Evolutionary conservation across 2,888 invertebrate genomes (phyloP).

Genomic region (Orchestes rusci): DNA sequence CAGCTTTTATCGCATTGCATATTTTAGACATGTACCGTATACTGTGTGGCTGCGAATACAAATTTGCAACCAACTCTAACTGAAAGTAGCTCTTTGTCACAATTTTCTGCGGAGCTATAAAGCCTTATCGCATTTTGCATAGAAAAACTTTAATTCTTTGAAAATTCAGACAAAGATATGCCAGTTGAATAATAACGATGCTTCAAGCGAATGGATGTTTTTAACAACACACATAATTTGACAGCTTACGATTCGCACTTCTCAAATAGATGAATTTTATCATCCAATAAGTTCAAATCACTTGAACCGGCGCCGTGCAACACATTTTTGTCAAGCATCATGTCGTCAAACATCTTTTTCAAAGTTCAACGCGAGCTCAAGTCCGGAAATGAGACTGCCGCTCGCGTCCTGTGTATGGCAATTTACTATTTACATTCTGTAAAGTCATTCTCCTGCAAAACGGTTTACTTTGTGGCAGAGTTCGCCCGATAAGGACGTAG

Average conservation of each 20-base stretch:
- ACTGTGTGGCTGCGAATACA: constrained; percentile 19
- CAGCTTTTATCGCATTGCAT: constrained; percentile 19
- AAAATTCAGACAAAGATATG: constrained; percentile 23
- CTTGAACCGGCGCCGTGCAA: no score
- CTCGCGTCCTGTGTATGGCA: constrained; percentile 13
- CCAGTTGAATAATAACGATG: constrained; percentile 19
- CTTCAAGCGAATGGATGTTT: no score
- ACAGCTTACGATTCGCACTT: no score
- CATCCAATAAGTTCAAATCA: no score
- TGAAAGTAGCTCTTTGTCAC: constrained; percentile 22
- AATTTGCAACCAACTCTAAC: constrained; percentile 22
- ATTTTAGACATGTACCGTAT: constrained; percentile 21
- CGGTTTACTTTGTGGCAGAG: constrained; percentile 7
- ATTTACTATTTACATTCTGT: constrained; percentile 18
- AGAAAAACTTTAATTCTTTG: constrained; percentile 22
- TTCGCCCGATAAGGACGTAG: no score
- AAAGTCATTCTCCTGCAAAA: constrained; percentile 10
- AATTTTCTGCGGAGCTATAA: constrained; percentile 16
- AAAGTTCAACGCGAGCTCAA: constrained; percentile 10
- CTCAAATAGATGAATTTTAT: no score
- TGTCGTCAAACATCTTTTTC: constrained; percentile 11
- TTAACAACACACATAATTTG: no score
- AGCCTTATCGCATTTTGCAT: constrained; percentile 23
- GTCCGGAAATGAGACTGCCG: constrained; percentile 20
- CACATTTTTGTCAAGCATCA: no score